Conservation (phyloP, 2,113 vertebrate genomes). For the Istiophorus platypterus region DNA sequence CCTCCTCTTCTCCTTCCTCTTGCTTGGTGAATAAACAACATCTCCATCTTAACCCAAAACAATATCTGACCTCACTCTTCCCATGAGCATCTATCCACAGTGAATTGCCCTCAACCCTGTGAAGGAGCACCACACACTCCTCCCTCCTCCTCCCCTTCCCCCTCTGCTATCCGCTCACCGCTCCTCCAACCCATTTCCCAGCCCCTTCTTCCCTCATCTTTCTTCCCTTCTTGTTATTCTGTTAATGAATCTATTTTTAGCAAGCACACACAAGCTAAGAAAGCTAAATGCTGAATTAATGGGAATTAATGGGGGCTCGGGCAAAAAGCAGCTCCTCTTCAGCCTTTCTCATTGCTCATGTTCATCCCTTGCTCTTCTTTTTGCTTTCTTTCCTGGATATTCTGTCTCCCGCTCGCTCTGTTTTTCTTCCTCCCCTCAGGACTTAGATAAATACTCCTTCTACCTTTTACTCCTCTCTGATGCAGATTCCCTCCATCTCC, state of each 20-base stretch:
- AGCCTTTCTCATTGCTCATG: conserved; percentile 48
- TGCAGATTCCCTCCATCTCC: conserved; percentile 52
- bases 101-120: conserved; percentile 64
- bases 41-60: conserved; percentile 70
- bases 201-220: conserved; percentile 24
- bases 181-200: neutral
- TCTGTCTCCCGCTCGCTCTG: conserved; percentile 21
- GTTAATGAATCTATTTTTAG: conserved; percentile 75
- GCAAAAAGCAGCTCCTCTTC: conserved; percentile 64
- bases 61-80: conserved; percentile 67
- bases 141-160: no score
- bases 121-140: conserved; percentile 34
- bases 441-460: conserved; percentile 59
- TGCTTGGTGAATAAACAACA: conserved; percentile 75
- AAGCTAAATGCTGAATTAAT: conserved; percentile 66
- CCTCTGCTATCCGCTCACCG: no score
- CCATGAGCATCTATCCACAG: conserved; percentile 51
- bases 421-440: conserved; percentile 7
- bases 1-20: conserved; percentile 52
- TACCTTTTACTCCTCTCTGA: conserved; percentile 40
- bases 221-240: no score
- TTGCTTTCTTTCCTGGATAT: conserved; percentile 43
- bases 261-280: conserved; percentile 68
- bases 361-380: conserved; percentile 49
- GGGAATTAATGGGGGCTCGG: conserved; percentile 63